Conservation (phyloP, 1,140 invertebrate species). For the Colletes latitarsis region DNA sequence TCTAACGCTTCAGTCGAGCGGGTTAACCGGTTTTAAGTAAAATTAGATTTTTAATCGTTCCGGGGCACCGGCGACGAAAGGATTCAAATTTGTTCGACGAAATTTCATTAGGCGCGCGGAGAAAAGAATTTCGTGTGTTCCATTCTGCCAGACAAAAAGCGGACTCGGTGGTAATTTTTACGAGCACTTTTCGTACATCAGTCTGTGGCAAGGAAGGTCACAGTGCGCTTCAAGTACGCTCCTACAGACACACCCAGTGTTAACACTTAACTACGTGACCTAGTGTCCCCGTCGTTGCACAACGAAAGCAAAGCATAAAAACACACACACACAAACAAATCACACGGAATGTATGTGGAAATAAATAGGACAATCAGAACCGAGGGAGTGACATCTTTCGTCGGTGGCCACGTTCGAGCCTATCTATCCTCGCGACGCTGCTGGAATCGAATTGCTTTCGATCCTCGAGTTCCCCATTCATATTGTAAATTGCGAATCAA, state of each 20-base stretch:
- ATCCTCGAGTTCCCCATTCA: background rate
- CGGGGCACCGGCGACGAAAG: too few species aligned
- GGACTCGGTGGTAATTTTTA: conserved; percentile 36
- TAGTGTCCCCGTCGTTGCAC: conserved; percentile 46
- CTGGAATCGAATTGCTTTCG: background rate
- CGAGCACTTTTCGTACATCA: conserved; percentile 46
- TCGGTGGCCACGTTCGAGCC: background rate
- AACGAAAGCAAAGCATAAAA: conserved; percentile 19
- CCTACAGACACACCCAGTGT: conserved; percentile 42
- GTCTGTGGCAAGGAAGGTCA: conserved; percentile 43
- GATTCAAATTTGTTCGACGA: background rate
- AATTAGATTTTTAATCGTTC: background rate
- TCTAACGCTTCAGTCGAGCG: background rate
- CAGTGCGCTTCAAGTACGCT: conserved; percentile 29
- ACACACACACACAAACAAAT: background rate
- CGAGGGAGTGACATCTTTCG: background rate
- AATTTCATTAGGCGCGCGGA: conserved; percentile 6
- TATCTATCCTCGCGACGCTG: background rate
- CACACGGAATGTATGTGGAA: conserved; percentile 12
- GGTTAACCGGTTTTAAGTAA: conserved; percentile 4
- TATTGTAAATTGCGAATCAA: background rate
- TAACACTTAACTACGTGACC: conserved; percentile 54
- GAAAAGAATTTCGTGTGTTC: conserved; percentile 5
- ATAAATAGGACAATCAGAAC: conserved; percentile 42
- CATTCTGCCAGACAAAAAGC: conserved; percentile 5